A percentile compares a stretch with the other conserved stretches of the same genome.
Conservation (phyloP, 2,113 vertebrate genomes). For the Ammospiza nelsoni region DNA sequence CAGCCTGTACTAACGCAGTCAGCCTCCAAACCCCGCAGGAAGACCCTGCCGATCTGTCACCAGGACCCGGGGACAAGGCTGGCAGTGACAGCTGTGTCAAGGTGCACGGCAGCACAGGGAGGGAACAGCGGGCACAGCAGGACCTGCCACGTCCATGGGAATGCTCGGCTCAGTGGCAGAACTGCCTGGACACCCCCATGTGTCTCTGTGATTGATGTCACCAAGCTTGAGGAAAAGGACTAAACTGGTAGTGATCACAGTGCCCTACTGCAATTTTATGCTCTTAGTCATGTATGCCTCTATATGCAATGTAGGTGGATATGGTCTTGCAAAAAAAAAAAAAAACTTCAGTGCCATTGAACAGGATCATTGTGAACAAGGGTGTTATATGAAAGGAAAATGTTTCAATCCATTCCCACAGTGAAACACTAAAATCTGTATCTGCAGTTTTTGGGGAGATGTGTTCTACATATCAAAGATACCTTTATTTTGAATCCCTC, state of each 20-base stretch:
- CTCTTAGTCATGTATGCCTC: not conserved
- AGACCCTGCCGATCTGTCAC: not conserved
- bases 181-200: fast-evolving
- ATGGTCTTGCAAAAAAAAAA: not conserved
- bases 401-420: not conserved
- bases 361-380: not conserved
- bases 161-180: not conserved
- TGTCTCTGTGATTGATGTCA: not conserved
- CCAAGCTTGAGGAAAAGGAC: not conserved
- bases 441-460: not conserved
- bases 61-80: not conserved
- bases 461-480: not conserved
- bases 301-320: no score
- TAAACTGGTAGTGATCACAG: not conserved
- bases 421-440: not conserved
- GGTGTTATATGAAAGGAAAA: not conserved
- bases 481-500: not conserved
- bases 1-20: not conserved
- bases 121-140: not conserved
- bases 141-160: not conserved
- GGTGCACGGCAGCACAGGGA: not conserved
- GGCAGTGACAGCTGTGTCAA: not conserved
- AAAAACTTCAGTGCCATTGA: not conserved
- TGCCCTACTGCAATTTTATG: not conserved
- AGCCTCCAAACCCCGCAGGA: not conserved